Percentiles rank a stretch among this genome's conserved stretches.
These are phyloP conservation scores for Colaptes auratus DNA, from an alignment of 2,113 vertebrate species.

Conservation along the genomic window DNA sequence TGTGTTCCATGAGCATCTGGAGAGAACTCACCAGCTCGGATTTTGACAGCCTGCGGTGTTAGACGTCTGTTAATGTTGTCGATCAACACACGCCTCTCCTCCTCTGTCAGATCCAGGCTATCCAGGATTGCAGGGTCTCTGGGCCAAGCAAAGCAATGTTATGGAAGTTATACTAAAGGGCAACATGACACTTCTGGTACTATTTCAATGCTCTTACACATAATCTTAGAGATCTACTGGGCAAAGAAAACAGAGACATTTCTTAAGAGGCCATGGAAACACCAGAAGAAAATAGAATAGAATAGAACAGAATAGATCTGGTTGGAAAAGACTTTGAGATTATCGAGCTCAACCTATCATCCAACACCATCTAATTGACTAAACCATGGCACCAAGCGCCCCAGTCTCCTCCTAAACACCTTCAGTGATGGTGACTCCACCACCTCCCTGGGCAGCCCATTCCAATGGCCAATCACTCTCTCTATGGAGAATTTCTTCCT, in stretches of 20 bases:
- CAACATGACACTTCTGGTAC: not conserved
- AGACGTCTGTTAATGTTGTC: conserved; percentile 98
- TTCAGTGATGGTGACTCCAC: too few relatives aligned
- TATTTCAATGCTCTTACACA: not conserved
- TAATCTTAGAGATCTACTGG: not conserved
- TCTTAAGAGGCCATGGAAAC: not conserved
- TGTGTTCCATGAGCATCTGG: fast-evolving
- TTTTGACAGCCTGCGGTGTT: conserved; percentile 97
- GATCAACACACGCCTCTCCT: conserved; percentile 90
- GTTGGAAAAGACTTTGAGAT: too few relatives aligned
- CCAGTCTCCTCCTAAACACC: too few relatives aligned
- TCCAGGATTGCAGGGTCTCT: conserved; percentile 95
- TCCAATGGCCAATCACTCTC: too few relatives aligned
- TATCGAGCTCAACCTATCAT: too few relatives aligned
- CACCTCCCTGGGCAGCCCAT: too few relatives aligned
- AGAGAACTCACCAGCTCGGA: conserved; percentile 87
- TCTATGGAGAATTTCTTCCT: too few relatives aligned
- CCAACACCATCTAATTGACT: too few relatives aligned
- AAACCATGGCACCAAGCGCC: too few relatives aligned
- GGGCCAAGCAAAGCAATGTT: not conserved
- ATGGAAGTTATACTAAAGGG: not conserved
- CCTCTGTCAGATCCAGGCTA: conserved; percentile 92
- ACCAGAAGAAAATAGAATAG: not conserved
- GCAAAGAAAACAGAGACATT: not conserved
- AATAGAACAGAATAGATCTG: too few relatives aligned